These are phyloP conservation scores for Cyprinodon variegatus DNA, from an alignment of 2,113 vertebrate genomes.

Conservation along the genomic window DNA sequence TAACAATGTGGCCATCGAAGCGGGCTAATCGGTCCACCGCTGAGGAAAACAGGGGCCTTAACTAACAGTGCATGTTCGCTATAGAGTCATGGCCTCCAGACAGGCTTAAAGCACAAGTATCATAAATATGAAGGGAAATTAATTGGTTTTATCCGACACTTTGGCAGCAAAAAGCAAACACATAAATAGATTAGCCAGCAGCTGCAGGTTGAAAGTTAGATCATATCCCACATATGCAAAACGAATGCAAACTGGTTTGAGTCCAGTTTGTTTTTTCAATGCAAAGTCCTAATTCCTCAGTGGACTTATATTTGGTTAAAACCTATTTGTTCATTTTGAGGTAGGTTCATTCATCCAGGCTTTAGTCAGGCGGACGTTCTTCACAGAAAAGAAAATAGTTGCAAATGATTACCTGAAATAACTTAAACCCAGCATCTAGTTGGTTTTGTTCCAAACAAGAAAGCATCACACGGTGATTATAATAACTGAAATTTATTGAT, in stretches of 20 bases:
- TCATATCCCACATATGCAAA: background rate
- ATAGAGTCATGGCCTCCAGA: conserved; percentile 11
- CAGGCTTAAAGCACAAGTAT: conserved; percentile 4
- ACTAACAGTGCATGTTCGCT: conserved; percentile 8
- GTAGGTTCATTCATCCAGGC: conserved; percentile 21
- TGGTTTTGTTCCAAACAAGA: background rate
- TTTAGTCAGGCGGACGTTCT: conserved; percentile 1
- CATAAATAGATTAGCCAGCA: background rate
- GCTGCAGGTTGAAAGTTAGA: background rate
- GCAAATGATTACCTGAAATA: background rate
- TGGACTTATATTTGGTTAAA: conserved; percentile 4
- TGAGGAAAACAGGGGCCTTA: conserved; percentile 44
- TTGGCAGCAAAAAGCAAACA: background rate
- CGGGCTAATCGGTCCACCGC: conserved; percentile 56
- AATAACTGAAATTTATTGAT: background rate
- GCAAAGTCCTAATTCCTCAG: background rate
- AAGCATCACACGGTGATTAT: background rate
- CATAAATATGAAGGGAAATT: conserved; percentile 1
- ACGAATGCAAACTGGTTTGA: background rate
- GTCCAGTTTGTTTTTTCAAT: background rate
- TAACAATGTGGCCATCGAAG: conserved; percentile 58
- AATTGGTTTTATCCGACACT: background rate
- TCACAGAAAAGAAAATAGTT: background rate
- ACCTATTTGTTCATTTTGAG: background rate
- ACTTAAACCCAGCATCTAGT: background rate